Percentiles rank a stretch among this genome's conserved stretches.
phyloP scores from a whole-genome alignment of 2,113 vertebrate genomes.

The Malurus cyaneus region DNA sequence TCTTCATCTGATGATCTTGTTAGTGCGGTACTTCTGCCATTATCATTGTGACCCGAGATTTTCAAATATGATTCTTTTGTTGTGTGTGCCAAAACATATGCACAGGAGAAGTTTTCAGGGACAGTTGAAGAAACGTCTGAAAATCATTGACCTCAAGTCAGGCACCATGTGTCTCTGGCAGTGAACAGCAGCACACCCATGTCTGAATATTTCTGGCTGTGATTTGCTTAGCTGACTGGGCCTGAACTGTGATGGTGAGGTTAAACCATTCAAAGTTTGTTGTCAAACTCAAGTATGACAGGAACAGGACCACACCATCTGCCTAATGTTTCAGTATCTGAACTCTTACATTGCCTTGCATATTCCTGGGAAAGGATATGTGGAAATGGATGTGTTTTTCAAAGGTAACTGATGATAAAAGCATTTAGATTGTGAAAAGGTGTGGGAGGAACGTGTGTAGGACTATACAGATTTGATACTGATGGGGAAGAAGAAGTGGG shows the following conservation, averaged over 20 bases:
- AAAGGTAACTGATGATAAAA: background rate
- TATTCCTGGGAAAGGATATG: background rate
- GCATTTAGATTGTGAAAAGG: background rate
- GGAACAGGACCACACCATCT: background rate
- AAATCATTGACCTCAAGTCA: background rate
- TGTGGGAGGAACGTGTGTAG: background rate
- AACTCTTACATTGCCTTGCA: background rate
- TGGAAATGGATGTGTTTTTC: background rate
- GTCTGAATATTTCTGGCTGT: background rate
- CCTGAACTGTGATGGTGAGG: background rate
- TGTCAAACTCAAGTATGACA: background rate
- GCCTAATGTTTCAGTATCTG: background rate
- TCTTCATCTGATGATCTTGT: background rate
- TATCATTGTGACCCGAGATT: background rate
- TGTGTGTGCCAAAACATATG: background rate
- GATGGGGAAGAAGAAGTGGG: background rate
- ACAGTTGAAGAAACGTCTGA: background rate
- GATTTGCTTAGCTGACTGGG: background rate
- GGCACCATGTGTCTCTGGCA: background rate
- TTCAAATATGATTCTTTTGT: background rate
- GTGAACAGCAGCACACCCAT: background rate
- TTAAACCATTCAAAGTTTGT: background rate
- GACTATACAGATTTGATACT: background rate
- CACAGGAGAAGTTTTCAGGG: background rate
- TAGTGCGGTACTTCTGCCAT: background rate